Base-by-base conservation (phyloP, 2,888 invertebrate genomes). In the Apodemia duryi region DNA sequence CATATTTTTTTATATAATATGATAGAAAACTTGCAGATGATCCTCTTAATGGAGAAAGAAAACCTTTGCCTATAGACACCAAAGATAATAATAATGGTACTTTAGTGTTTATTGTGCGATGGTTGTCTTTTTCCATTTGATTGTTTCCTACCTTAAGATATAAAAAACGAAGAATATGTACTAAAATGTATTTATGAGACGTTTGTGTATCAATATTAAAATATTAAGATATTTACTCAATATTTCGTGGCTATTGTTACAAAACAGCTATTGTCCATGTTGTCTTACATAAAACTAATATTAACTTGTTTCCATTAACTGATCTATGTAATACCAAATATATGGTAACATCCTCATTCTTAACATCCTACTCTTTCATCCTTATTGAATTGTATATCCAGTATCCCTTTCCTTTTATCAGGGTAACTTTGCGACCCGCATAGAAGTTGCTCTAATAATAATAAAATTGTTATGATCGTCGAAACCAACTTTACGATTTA, bases 381-480 rank as follows among this genome's bases (percentile, higher is more conserved):
- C 54, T 54, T 70, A 7, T 41, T 57, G 43, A 41, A 35, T 43
- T 13, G 51, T 38, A 46, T 52, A 66, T 52, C 32, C 62, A 64
- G 60, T 67, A 66, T 51, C 73, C 69, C 73, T 49, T 68, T 77
- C 74, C 63, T 68, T 67, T 68, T 72, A 68, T 73, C 70, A 66
- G 62, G 63, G 75, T 71, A 73, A 74, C 62, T 74, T 80, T 80
- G 51, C 61, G 66, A 65, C 72, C 68, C 68, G 70, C 74, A 73
- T 75, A 75, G 75, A 79, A 82, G 74, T 82, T 77, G 74, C 73
- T 77, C 75, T 73, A 71, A 71, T 73, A 77, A 82, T 82, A 82
- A 78, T 86, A 88, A 89, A 88, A 88, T 82, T 86, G 85, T 88
- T 87, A 86, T 85, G 85, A 87, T 84, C 81, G 74, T 74, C 70